These are phyloP conservation scores for Heliconius aoede DNA, from an alignment of 2,888 invertebrate genomes.

Conservation along the genomic window DNA sequence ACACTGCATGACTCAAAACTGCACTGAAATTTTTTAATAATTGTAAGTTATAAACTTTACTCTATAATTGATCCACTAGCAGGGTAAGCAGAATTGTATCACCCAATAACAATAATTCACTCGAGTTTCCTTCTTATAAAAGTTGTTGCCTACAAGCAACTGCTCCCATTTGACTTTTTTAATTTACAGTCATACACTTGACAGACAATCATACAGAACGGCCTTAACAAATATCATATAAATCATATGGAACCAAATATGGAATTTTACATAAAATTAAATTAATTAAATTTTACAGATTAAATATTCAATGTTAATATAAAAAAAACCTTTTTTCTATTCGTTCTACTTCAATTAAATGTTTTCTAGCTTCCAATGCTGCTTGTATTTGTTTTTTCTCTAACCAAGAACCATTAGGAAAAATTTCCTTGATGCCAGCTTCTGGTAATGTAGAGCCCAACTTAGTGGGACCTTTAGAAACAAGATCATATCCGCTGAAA, in stretches of 20 bases:
- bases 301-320: neutral
- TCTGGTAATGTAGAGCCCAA: conserved; percentile 76
- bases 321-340: conserved; percentile 80
- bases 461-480: conserved; percentile 72
- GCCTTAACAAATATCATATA: no score
- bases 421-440: conserved; percentile 80
- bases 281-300: neutral
- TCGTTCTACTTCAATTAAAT: conserved; percentile 80
- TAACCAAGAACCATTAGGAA: conserved; percentile 83
- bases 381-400: conserved; percentile 84
- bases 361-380: conserved; percentile 79
- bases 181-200: neutral
- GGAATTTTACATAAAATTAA: neutral
- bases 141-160: no score
- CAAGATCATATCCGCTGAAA: conserved; percentile 70
- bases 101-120: no score
- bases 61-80: no score
- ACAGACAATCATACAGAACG: no score
- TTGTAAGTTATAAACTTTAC: no score
- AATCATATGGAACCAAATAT: no score
- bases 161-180: no score
- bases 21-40: no score
- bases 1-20: conserved; percentile 81
- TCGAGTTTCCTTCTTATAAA: no score
- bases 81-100: no score